Evolutionary conservation across 37 sponge, comb jelly and placozoan species (phyloP).

Genomic region (Ianthella basta): DNA sequence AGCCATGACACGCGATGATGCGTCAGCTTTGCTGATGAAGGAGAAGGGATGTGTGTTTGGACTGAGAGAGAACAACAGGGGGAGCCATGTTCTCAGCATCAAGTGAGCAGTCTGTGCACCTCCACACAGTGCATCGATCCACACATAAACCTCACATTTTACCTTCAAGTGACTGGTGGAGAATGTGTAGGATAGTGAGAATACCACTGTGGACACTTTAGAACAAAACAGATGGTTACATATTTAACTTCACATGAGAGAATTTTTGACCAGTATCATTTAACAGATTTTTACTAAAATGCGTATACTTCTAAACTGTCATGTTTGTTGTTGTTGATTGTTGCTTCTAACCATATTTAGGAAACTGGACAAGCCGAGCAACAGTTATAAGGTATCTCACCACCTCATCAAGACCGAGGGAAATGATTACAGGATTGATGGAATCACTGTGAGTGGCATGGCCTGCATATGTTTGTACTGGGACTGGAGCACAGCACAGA

Average conservation of each 20-base stretch:
- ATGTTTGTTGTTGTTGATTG: not conserved
- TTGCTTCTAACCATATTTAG: not conserved
- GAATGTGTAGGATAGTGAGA: too few relatives aligned
- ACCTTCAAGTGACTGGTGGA: too few relatives aligned
- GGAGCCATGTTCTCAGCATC: not conserved
- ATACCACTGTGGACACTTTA: too few relatives aligned
- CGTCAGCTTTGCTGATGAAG: slow-evolving; percentile 40
- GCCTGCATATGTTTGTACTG: too few relatives aligned
- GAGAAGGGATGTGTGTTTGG: slow-evolving; percentile 9
- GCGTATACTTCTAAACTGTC: too few relatives aligned
- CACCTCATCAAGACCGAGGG: not conserved
- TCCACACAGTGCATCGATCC: too few relatives aligned
- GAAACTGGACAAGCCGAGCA: not conserved
- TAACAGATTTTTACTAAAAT: too few relatives aligned
- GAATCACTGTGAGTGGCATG: slow-evolving; percentile 12
- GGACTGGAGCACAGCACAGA: too few relatives aligned
- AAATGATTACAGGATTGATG: slow-evolving; percentile 1
- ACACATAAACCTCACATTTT: too few relatives aligned
- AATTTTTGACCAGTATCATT: too few relatives aligned
- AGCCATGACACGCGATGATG: slow-evolving; percentile 43
- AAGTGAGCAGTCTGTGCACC: not conserved
- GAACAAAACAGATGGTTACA: too few relatives aligned
- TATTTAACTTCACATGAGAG: too few relatives aligned
- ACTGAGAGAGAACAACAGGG: not conserved
- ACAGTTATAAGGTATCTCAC: not conserved